Percentiles rank a stretch among this genome's conserved stretches.
Conservation (phyloP, 2,888 invertebrate genomes). For the Pandemis heparana region DNA sequence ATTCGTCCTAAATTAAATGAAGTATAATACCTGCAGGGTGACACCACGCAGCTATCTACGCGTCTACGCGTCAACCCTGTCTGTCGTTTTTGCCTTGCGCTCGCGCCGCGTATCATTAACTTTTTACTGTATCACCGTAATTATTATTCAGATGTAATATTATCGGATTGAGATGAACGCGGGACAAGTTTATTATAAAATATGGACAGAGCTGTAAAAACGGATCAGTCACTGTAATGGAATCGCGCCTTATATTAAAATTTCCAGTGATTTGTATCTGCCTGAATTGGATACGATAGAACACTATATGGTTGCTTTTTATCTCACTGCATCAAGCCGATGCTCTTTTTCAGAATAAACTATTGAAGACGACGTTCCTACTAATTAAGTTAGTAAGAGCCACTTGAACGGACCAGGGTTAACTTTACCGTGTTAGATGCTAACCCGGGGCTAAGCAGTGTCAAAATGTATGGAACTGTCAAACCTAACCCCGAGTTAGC, state of each 20-base stretch:
- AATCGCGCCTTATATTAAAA: not conserved
- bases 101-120: not conserved
- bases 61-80: not conserved
- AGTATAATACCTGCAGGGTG: not conserved
- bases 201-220: not conserved
- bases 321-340: not conserved
- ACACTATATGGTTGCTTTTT: not conserved
- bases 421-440: too few relatives aligned
- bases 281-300: not conserved
- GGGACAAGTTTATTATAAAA: not conserved
- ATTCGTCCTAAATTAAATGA: too few relatives aligned
- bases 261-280: not conserved
- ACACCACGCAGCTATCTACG: not conserved
- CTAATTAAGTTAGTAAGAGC: not conserved
- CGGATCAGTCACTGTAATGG: not conserved
- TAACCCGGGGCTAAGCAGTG: too few relatives aligned
- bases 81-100: not conserved
- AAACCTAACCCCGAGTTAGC: too few relatives aligned
- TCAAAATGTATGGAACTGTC: too few relatives aligned
- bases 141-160: constrained; percentile 14
- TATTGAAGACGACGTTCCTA: too few relatives aligned
- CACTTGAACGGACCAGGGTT: too few relatives aligned
- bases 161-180: constrained; percentile 13
- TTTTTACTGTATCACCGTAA: constrained; percentile 8
- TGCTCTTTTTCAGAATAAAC: too few relatives aligned